These are phyloP conservation scores for Anolis carolinensis DNA, from an alignment of 2,113 vertebrate species.

Conservation along the genomic window DNA sequence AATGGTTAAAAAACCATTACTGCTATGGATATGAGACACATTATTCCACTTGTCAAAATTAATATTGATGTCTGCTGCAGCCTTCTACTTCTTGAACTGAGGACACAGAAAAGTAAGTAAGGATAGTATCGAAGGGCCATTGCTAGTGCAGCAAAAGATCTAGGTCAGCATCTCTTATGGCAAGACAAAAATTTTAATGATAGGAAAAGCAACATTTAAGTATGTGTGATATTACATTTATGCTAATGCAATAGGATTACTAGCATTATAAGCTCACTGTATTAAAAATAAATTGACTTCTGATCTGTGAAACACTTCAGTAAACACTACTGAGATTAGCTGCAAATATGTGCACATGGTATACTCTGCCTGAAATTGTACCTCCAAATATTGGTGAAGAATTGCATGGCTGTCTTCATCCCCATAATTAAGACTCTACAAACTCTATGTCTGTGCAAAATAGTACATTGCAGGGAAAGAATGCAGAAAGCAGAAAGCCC, in stretches of 20 bases:
- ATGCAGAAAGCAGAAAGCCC: no score
- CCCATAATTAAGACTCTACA: no score
- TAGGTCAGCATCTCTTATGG: conserved; percentile 1
- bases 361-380: no score
- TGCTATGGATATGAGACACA: background rate
- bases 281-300: background rate
- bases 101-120: conserved; percentile 20
- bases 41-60: background rate
- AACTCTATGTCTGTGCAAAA: no score
- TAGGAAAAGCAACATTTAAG: conserved; percentile 41
- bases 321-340: background rate
- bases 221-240: conserved; percentile 42
- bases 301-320: background rate
- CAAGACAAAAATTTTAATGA: conserved; percentile 10
- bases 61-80: rapidly evolving
- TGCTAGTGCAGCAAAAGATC: conserved; percentile 18
- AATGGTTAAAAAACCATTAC: conserved; percentile 26
- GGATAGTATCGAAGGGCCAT: background rate
- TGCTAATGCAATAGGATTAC: conserved; percentile 52
- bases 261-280: conserved; percentile 12
- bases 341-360: background rate
- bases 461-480: no score
- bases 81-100: conserved; percentile 1
- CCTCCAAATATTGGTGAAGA: no score
- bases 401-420: no score